Evolutionary conservation across 2,888 invertebrate genomes (phyloP).

Genomic region (Gymnoscelis rufifasciata): DNA sequence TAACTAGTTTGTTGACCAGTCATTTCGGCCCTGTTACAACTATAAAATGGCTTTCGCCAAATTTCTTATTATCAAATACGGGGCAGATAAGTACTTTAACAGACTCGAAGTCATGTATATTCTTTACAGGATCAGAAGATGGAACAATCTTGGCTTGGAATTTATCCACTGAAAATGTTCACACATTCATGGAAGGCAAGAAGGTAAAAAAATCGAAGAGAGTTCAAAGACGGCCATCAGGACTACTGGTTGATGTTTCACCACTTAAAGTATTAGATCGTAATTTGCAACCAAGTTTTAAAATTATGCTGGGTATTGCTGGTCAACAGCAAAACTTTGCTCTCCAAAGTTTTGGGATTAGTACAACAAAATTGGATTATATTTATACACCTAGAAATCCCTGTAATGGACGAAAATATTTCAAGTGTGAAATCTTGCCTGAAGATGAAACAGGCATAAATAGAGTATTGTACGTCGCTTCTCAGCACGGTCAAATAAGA

Average conservation of each 20-base stretch:
- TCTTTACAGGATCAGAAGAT: conserved; percentile 82
- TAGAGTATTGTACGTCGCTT: conserved; percentile 54
- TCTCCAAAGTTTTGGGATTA: conserved; percentile 65
- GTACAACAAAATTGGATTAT: conserved; percentile 52
- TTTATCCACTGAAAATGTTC: conserved; percentile 73
- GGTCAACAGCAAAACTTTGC: conserved; percentile 58
- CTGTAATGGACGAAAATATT: conserved; percentile 64
- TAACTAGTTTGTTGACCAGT: conserved; percentile 80
- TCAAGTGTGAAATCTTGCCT: conserved; percentile 48
- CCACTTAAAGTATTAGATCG: conserved; percentile 80
- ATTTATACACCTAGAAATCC: conserved; percentile 47
- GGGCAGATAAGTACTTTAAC: conserved; percentile 69
- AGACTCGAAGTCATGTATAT: conserved; percentile 74
- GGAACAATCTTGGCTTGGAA: conserved; percentile 86
- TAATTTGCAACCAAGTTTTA: conserved; percentile 81
- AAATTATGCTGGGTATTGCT: conserved; percentile 67
- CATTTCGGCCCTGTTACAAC: conserved; percentile 82
- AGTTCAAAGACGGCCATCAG: conserved; percentile 75
- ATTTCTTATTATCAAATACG: conserved; percentile 77
- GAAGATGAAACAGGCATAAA: conserved; percentile 52
- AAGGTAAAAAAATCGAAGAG: conserved; percentile 67
- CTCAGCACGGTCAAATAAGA: conserved; percentile 66
- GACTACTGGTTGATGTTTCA: conserved; percentile 80
- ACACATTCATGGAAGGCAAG: conserved; percentile 46
- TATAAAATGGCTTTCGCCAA: conserved; percentile 84